Evolutionary conservation across 1,140 invertebrate genomes (phyloP).

Genomic region (Kradibia gibbosae): DNA sequence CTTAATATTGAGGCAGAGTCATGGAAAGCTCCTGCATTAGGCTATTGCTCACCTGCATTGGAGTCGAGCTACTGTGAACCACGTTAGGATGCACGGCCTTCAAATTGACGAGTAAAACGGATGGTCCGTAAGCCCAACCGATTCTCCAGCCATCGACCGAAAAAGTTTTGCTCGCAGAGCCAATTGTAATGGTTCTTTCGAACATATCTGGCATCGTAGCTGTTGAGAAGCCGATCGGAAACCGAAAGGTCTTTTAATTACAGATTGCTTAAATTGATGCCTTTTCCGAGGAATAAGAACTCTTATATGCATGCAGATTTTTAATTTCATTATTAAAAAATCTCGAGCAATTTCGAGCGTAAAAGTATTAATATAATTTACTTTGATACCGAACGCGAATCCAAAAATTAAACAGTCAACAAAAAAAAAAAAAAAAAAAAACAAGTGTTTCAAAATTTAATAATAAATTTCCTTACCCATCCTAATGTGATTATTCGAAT

Average conservation of each 20-base stretch:
- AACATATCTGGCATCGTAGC: constrained; percentile 96
- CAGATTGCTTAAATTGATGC: neutral
- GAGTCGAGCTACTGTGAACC: constrained; percentile 91
- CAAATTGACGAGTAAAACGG: constrained; percentile 83
- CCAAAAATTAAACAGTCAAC: too few species aligned
- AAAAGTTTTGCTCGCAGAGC: constrained; percentile 98
- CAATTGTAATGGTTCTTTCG: constrained; percentile 96
- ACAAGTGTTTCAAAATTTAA: neutral
- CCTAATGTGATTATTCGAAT: constrained; percentile 87
- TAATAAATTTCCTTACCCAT: constrained; percentile 78
- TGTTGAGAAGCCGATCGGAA: constrained; percentile 58
- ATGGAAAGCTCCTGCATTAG: too few species aligned
- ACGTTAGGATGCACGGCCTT: constrained; percentile 94
- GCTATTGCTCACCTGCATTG: constrained; percentile 76
- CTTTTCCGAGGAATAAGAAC: too few species aligned
- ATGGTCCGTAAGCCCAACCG: constrained; percentile 95
- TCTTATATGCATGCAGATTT: too few species aligned
- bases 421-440: too few species aligned
- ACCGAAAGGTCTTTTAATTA: neutral
- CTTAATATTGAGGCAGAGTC: neutral
- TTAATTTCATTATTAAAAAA: too few species aligned
- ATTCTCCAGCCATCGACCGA: constrained; percentile 97
- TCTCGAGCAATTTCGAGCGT: neutral
- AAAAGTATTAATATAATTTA: too few species aligned
- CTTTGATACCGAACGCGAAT: neutral